A percentile compares a stretch with the other conserved stretches of the same genome.
Evolutionary conservation across 2,113 vertebrate genomes (phyloP).

Genomic region (Trogon surrucura): DNA sequence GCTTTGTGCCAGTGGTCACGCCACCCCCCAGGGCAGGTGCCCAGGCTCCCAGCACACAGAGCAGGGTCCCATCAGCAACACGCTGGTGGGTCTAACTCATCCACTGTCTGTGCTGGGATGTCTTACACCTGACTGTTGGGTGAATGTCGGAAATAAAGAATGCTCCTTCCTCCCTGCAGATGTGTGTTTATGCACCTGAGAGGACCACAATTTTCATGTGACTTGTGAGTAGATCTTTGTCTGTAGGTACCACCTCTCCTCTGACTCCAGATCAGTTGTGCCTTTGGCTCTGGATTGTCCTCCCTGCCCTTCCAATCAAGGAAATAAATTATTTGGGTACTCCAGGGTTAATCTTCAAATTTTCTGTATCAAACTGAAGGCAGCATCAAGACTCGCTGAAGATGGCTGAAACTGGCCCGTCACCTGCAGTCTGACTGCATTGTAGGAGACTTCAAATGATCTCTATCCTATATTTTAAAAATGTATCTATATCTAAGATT

Average conservation of each 20-base stretch:
- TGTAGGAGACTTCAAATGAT: background rate
- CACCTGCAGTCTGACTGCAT: background rate
- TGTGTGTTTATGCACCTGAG: background rate
- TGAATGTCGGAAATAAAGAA: background rate
- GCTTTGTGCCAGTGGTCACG: background rate
- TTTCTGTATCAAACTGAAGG: background rate
- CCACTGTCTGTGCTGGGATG: background rate
- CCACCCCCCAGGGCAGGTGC: background rate
- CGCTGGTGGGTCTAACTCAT: background rate
- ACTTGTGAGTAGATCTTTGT: fast-evolving
- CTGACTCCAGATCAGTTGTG: background rate
- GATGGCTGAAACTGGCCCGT: background rate
- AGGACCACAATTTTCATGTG: background rate
- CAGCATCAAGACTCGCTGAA: background rate
- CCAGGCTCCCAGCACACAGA: background rate
- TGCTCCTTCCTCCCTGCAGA: background rate
- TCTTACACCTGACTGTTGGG: background rate
- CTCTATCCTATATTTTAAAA: background rate
- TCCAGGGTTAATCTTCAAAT: background rate
- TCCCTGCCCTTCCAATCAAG: background rate
- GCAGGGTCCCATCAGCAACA: background rate
- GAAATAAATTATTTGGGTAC: background rate
- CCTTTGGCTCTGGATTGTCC: background rate
- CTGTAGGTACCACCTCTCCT: background rate
- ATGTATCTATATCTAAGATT: background rate